Conservation (phyloP, 2,888 invertebrate species). For the Periphyllus acericola region DNA sequence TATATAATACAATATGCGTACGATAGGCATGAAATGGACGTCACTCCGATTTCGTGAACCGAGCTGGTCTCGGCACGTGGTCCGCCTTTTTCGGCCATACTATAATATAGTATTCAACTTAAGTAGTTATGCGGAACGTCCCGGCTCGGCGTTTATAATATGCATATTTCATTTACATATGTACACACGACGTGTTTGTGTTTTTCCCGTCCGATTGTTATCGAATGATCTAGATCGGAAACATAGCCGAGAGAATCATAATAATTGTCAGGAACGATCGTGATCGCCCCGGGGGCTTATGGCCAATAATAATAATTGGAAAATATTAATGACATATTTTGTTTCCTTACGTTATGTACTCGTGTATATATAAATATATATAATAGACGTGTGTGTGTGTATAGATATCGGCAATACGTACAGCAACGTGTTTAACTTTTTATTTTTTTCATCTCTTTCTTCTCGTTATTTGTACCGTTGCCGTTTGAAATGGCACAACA, state of each 20-base stretch:
- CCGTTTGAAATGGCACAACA: background rate
- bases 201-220: background rate
- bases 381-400: background rate
- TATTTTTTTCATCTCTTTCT: background rate
- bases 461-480: background rate
- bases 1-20: no score
- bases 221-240: slow-evolving; percentile 52
- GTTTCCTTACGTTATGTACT: background rate
- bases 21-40: no score
- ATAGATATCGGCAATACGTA: background rate
- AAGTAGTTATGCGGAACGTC: background rate
- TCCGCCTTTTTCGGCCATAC: background rate
- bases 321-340: slow-evolving; percentile 48
- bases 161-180: background rate
- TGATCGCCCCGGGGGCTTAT: slow-evolving; percentile 32
- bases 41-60: no score
- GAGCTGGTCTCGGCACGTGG: background rate
- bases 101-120: background rate
- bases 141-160: background rate
- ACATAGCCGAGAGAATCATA: slow-evolving; percentile 38
- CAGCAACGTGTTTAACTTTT: no score
- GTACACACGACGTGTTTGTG: background rate
- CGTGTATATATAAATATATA: background rate
- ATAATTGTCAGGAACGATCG: slow-evolving; percentile 47
- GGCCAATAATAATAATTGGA: slow-evolving; percentile 44